Conservation (phyloP, 37 sponge, comb jelly and placozoan species). For the Hexactinellida sp. region DNA sequence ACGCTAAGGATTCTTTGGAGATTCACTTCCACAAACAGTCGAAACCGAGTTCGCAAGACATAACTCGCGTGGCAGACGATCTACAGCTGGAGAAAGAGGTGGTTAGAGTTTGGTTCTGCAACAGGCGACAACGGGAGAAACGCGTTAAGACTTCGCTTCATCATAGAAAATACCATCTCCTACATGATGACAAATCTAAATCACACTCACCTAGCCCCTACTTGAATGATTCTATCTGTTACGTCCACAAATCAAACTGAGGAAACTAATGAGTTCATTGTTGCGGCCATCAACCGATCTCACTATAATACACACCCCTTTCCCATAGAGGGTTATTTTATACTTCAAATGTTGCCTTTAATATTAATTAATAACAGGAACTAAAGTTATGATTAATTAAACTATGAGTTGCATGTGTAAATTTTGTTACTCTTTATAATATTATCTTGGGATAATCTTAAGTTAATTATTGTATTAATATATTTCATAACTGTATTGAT, state of each 20-base stretch:
- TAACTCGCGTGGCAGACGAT: slow-evolving; percentile 56
- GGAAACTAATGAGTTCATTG: background rate
- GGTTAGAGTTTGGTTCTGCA: slow-evolving; percentile 96
- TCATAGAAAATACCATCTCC: background rate
- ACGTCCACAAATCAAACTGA: background rate
- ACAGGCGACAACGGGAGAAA: slow-evolving; percentile 86
- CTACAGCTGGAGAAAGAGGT: slow-evolving; percentile 85
- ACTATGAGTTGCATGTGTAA: background rate
- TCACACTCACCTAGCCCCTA: background rate
- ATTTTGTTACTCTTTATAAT: no score
- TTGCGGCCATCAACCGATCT: background rate
- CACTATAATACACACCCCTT: background rate
- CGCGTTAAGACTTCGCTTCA: slow-evolving; percentile 50
- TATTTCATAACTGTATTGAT: no score
- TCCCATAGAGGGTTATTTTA: background rate
- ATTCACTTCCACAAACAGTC: slow-evolving; percentile 63
- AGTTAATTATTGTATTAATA: no score
- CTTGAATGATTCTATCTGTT: background rate
- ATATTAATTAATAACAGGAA: background rate
- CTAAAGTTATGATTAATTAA: background rate
- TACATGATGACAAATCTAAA: background rate
- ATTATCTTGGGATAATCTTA: no score
- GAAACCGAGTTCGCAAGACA: slow-evolving; percentile 78
- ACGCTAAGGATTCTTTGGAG: slow-evolving; percentile 72
- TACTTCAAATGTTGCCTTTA: background rate